Percentiles rank a stretch among this genome's conserved stretches.
These are phyloP conservation scores for Zygothrica quintamaculata DNA, from an alignment of 2,888 invertebrate species.

Conservation along the genomic window DNA sequence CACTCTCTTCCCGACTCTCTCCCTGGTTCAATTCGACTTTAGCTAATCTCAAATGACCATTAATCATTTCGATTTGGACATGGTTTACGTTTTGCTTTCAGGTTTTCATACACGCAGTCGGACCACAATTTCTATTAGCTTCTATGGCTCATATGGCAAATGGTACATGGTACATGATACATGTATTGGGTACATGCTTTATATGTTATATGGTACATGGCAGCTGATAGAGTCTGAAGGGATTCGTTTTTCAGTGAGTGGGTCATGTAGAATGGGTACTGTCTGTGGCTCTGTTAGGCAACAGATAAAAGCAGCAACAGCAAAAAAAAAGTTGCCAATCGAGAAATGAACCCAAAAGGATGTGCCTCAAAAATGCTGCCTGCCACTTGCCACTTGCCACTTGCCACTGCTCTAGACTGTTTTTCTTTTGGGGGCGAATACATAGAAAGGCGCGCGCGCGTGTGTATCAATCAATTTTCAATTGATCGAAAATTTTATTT, in stretches of 20 bases:
- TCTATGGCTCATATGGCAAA: constrained; percentile 14
- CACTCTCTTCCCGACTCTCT: not conserved
- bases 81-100: constrained; percentile 36
- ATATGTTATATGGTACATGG: not conserved
- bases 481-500: constrained; percentile 76
- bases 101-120: constrained; percentile 3
- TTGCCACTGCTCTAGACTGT: not conserved
- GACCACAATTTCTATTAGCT: constrained; percentile 15
- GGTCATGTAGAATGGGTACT: too few species aligned
- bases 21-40: constrained; percentile 57
- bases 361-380: constrained; percentile 3
- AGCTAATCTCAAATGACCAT: constrained; percentile 77
- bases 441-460: constrained; percentile 23
- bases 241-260: too few species aligned
- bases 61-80: constrained; percentile 76
- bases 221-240: too few species aligned
- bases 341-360: constrained; percentile 15
- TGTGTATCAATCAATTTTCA: constrained; percentile 78
- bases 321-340: constrained; percentile 5
- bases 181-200: too few species aligned
- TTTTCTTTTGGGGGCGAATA: constrained; percentile 6
- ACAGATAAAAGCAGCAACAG: not conserved
- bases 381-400: not conserved
- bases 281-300: not conserved
- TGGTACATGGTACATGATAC: too few species aligned